Conservation (phyloP, 1,140 invertebrate species). For the Hetaerina americana region DNA sequence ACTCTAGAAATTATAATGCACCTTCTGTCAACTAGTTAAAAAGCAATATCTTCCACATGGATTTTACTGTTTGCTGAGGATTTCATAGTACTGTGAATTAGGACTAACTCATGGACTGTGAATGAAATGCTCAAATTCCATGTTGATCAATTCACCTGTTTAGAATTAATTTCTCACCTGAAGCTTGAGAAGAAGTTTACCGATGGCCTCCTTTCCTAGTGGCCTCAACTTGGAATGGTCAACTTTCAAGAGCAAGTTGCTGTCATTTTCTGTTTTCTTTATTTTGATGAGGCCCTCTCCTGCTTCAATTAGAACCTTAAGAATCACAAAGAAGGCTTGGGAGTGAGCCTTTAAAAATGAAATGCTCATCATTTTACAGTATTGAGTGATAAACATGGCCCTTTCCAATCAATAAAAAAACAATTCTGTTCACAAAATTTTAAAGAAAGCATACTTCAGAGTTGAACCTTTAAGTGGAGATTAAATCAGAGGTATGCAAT, state of each 20-base stretch:
- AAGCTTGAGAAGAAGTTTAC: constrained; percentile 45
- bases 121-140: too few relatives aligned
- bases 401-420: background rate
- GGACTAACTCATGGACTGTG: too few relatives aligned
- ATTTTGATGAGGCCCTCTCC: constrained; percentile 68
- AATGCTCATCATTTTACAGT: constrained; percentile 18
- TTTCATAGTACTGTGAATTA: too few relatives aligned
- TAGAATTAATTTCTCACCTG: too few relatives aligned
- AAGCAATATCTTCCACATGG: too few relatives aligned
- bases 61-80: too few relatives aligned
- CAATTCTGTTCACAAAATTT: background rate
- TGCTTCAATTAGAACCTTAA: constrained; percentile 74
- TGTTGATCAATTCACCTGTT: too few relatives aligned
- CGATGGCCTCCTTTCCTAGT: constrained; percentile 75
- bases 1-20: too few relatives aligned
- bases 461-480: too few relatives aligned
- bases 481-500: too few relatives aligned
- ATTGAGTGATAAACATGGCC: constrained; percentile 9
- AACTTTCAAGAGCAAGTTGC: constrained; percentile 65
- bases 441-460: background rate
- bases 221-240: constrained; percentile 66
- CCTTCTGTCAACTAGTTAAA: too few relatives aligned
- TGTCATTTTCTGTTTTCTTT: constrained; percentile 55
- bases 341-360: constrained; percentile 58
- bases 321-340: constrained; percentile 76